phyloP scores from a whole-genome alignment of 1,140 invertebrate genomes.

The Eueides isabella region DNA sequence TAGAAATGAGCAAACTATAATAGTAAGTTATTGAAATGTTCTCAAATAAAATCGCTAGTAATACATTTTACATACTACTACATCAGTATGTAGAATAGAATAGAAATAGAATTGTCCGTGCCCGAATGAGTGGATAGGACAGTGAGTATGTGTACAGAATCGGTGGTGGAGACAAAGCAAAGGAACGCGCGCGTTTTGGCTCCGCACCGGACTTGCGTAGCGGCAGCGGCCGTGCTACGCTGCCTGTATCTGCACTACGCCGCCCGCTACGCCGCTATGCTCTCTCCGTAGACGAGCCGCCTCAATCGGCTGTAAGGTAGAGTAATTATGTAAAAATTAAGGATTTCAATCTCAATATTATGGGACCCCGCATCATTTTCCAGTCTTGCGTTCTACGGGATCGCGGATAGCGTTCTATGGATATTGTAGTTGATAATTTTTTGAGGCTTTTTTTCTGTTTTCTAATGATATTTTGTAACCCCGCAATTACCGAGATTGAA shows the following conservation, averaged over 20 bases:
- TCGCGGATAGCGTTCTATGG: no score
- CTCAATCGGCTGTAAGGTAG: slow-evolving; percentile 73
- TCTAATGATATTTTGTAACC: no score
- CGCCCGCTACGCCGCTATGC: slow-evolving; percentile 85
- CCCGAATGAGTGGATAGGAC: slow-evolving; percentile 39
- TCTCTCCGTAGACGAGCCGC: slow-evolving; percentile 86
- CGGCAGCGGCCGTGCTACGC: slow-evolving; percentile 79
- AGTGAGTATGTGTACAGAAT: slow-evolving; percentile 63
- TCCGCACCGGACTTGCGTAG: slow-evolving; percentile 79
- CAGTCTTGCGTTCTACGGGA: no score
- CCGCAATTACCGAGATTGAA: no score
- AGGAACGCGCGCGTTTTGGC: slow-evolving; percentile 63
- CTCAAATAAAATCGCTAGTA: background rate
- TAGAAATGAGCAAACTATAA: background rate
- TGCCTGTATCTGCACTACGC: slow-evolving; percentile 79
- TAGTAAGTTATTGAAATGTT: background rate
- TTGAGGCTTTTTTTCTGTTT: no score
- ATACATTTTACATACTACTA: background rate
- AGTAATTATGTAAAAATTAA: background rate
- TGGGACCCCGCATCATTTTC: no score
- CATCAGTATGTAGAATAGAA: no score
- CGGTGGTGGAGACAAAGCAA: slow-evolving; percentile 55
- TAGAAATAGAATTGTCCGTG: slow-evolving; percentile 27
- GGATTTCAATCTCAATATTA: no score
- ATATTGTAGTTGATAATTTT: no score